phyloP scores from a whole-genome alignment of 2,797 vertebrate species.

The Mastacembelus armatus region DNA sequence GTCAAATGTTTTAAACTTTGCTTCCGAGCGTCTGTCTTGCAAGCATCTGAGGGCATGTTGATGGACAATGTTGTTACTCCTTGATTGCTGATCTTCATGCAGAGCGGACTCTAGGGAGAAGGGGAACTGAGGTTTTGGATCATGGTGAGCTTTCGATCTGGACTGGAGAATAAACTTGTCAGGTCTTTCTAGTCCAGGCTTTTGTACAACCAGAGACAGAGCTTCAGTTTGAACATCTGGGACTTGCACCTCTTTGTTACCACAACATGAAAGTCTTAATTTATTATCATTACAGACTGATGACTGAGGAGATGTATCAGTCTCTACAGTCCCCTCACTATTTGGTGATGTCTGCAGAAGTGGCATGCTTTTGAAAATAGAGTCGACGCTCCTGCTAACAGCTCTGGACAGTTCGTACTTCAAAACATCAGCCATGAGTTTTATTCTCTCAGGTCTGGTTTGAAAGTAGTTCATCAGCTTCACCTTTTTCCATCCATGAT shows the following conservation, averaged over 20 bases:
- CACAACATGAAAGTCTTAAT: slow-evolving; percentile 22
- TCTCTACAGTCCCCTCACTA: background rate
- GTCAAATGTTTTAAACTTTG: slow-evolving; percentile 47
- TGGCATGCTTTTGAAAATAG: slow-evolving; percentile 82
- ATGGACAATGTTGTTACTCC: slow-evolving; percentile 33
- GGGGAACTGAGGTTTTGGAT: slow-evolving; percentile 15
- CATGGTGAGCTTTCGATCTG: slow-evolving; percentile 48
- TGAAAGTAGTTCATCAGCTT: slow-evolving; percentile 39
- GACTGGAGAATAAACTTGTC: slow-evolving; percentile 51
- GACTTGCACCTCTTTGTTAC: slow-evolving; percentile 15
- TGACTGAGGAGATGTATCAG: background rate
- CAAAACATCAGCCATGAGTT: slow-evolving; percentile 82
- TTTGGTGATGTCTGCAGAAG: slow-evolving; percentile 55
- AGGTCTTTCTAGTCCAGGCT: slow-evolving; percentile 44
- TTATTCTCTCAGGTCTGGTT: slow-evolving; percentile 62
- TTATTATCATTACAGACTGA: slow-evolving; percentile 17
- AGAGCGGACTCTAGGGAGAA: slow-evolving; percentile 27
- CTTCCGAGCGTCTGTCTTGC: slow-evolving; percentile 28
- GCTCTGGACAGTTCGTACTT: slow-evolving; percentile 85
- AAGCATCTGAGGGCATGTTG: slow-evolving; percentile 27
- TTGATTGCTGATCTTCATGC: slow-evolving; percentile 61
- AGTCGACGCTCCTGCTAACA: slow-evolving; percentile 85
- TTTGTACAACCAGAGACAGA: slow-evolving; percentile 71
- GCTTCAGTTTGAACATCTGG: slow-evolving; percentile 70
- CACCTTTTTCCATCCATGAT: slow-evolving; percentile 59